A percentile compares a stretch with the other conserved stretches of the same genome.
phyloP scores from a whole-genome alignment of 2,797 vertebrate genomes.

The Sibirionetta formosa region DNA sequence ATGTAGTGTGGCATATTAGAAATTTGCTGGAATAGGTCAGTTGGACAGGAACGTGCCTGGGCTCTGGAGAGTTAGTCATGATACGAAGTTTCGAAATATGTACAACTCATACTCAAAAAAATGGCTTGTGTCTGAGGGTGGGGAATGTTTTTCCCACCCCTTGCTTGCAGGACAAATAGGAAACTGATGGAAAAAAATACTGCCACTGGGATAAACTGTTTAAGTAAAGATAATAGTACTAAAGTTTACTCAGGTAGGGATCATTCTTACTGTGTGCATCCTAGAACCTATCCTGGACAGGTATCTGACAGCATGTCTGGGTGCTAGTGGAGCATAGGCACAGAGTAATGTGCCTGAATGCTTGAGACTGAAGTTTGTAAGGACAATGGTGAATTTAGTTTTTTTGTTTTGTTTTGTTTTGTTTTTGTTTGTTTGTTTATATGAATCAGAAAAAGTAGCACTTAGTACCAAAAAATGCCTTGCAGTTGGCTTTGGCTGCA shows the following conservation, averaged over 20 bases:
- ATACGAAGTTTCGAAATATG: conserved; percentile 49
- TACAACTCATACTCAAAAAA: conserved; percentile 43
- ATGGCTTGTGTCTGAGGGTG: conserved; percentile 27
- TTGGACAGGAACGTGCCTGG: background rate
- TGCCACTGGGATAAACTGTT: background rate
- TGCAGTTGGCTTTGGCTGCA: background rate
- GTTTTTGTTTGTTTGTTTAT: background rate
- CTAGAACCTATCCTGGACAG: background rate
- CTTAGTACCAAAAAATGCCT: rapidly evolving
- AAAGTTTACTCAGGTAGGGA: background rate
- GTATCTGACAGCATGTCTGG: background rate
- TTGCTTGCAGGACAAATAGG: background rate
- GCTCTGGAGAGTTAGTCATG: conserved; percentile 53
- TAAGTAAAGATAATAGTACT: background rate
- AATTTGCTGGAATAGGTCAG: conserved; percentile 10
- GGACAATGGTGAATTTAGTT: background rate
- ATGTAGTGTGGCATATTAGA: background rate
- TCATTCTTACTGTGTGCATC: background rate
- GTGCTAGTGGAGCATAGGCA: background rate
- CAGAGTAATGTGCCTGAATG: background rate
- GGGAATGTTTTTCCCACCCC: conserved; percentile 23
- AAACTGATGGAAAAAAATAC: background rate
- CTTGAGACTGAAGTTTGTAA: background rate
- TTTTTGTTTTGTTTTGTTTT: too few relatives aligned
- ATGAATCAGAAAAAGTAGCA: background rate